These are phyloP conservation scores for Cecidostiba fungosa DNA, from an alignment of 2,888 invertebrate genomes.

Conservation along the genomic window DNA sequence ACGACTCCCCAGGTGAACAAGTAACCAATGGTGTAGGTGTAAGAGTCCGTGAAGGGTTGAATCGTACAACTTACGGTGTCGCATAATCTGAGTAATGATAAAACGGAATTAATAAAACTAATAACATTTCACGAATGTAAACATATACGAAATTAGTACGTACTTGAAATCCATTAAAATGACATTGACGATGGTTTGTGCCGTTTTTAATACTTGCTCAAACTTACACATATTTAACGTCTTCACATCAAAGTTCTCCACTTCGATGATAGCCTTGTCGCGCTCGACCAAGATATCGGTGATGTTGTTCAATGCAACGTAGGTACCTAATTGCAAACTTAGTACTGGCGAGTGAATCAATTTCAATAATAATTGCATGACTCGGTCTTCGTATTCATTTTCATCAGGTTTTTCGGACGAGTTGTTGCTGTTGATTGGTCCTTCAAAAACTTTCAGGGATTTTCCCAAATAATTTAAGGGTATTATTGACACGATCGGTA, in stretches of 20 bases:
- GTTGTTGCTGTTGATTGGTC: slow-evolving; percentile 69
- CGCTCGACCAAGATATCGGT: slow-evolving; percentile 80
- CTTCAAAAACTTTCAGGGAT: slow-evolving; percentile 73
- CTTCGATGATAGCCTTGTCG: slow-evolving; percentile 79
- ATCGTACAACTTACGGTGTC: slow-evolving; percentile 82
- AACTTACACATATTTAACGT: slow-evolving; percentile 80
- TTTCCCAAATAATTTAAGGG: slow-evolving; percentile 72
- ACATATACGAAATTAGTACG: slow-evolving; percentile 64
- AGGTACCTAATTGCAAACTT: slow-evolving; percentile 81
- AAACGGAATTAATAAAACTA: slow-evolving; percentile 16
- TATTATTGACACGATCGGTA: slow-evolving; percentile 67
- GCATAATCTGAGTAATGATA: slow-evolving; percentile 81
- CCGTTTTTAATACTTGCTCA: slow-evolving; percentile 75
- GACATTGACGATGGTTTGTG: slow-evolving; percentile 81
- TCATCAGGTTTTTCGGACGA: slow-evolving; percentile 21
- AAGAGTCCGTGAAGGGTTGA: slow-evolving; percentile 83
- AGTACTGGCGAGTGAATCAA: slow-evolving; percentile 78
- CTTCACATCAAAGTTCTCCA: slow-evolving; percentile 79
- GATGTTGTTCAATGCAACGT: slow-evolving; percentile 79
- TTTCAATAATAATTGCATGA: slow-evolving; percentile 77
- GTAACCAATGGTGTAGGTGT: slow-evolving; percentile 85
- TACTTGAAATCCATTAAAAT: slow-evolving; percentile 82
- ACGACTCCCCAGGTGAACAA: slow-evolving; percentile 88
- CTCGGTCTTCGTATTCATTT: slow-evolving; percentile 54
- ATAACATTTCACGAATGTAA: neutral